phyloP scores from a whole-genome alignment of 2,888 invertebrate genomes.

The Coenonympha arcania region DNA sequence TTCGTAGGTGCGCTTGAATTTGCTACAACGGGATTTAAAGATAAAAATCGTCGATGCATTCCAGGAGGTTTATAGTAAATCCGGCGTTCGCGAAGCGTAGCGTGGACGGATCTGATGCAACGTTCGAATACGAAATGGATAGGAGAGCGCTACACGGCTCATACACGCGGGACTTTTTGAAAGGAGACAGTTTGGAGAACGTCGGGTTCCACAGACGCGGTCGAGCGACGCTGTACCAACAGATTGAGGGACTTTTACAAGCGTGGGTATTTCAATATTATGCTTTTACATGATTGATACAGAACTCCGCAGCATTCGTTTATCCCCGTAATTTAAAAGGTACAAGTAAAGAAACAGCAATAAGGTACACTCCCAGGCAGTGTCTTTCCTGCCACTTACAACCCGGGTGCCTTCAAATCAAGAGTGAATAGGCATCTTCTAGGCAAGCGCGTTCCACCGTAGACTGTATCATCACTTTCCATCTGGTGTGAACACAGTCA shows the following conservation, averaged over 20 bases:
- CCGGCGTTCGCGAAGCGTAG: constrained; percentile 70
- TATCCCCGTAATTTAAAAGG: too few species aligned
- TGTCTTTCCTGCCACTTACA: too few species aligned
- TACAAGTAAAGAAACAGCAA: too few species aligned
- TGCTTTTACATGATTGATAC: not conserved
- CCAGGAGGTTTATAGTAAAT: constrained; percentile 63
- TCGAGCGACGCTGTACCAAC: constrained; percentile 76
- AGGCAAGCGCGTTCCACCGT: too few species aligned
- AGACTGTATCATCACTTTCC: too few species aligned
- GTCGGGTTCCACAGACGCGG: constrained; percentile 76
- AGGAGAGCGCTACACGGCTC: constrained; percentile 64
- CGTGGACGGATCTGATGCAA: constrained; percentile 35
- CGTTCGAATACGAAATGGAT: constrained; percentile 52
- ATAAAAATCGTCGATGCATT: constrained; percentile 30
- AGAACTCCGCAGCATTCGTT: too few species aligned
- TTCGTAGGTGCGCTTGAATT: constrained; percentile 2
- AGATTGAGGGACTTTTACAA: constrained; percentile 77
- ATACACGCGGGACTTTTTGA: constrained; percentile 57
- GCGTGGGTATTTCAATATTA: constrained; percentile 63
- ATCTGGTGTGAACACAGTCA: too few species aligned
- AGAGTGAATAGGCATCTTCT: too few species aligned
- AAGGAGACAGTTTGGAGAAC: constrained; percentile 45
- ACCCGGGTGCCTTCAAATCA: too few species aligned
- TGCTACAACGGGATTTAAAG: constrained; percentile 16
- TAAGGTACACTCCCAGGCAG: too few species aligned